Base-by-base conservation (phyloP, 1,140 invertebrate species). In the Heliconius melpomene region DNA sequence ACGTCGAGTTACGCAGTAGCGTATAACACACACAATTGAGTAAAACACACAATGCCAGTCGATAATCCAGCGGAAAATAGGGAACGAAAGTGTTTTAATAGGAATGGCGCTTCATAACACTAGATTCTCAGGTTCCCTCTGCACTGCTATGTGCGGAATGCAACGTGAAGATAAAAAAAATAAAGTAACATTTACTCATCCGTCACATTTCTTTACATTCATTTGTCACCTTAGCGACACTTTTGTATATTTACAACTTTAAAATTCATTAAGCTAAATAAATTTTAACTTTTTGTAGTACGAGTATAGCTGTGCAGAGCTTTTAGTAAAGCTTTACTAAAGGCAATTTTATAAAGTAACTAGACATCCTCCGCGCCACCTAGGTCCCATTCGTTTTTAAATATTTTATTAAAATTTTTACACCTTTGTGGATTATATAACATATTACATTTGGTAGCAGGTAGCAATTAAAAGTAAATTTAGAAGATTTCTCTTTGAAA, bases 121-220 rank as follows among this genome's bases (percentile, higher is more conserved):
- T 46, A 46, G 13, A 16, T 1, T 16, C 40, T 13, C 9, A 46
- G 13, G 40, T 46, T 16, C 11, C 13, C 40, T 16, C 11, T 46
- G 3, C 32, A 36, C 40, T 46, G 13, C 40, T 46, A 16, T 16
- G 32, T 36, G 5, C 32, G 6, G 32, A 36, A 36, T 36, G 7
- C 70, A 72, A 74, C 70, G 52, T 76, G 72, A 76, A 50, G 23
- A 46, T n/a, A 54, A n/a, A 54, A 54, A n/a, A 54, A 8, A 1
- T 54, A 32, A 23, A 29, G 5, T 70, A 26, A 29, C 23, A 70
- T 32, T 72, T 60, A 52, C 57, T 60, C 40, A 79, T 13, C 9
- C n/a, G 57, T 60, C 7, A 7, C 57, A 11, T 23, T n/a, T n/a
- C n/a, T 26, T 60, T 60, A 60, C 23, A 23, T 23, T 23, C n/a